A percentile compares a stretch with the other conserved stretches of the same genome.
Conservation (phyloP, 1,140 invertebrate species). For the Eriocheir sinensis region DNA sequence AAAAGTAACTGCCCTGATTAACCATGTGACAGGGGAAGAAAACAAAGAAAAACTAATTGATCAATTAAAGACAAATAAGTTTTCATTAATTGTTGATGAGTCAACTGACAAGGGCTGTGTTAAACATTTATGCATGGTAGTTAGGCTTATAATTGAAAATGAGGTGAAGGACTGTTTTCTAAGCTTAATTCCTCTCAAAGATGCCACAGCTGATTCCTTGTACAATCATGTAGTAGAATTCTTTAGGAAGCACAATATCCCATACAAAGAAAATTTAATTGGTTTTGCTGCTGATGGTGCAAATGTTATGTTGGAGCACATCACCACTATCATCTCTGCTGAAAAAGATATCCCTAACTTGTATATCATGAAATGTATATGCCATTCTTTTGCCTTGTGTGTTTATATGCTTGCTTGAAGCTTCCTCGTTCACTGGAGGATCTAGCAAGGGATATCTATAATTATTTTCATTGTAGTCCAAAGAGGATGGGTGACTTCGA, state of each 20-base stretch:
- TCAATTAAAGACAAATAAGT: too few species aligned
- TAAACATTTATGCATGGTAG: slow-evolving; percentile 48
- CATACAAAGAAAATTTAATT: slow-evolving; percentile 58
- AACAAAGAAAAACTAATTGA: too few species aligned
- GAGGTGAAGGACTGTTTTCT: slow-evolving; percentile 44
- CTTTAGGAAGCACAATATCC: slow-evolving; percentile 31
- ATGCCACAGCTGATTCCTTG: slow-evolving; percentile 6
- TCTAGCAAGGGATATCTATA: too few species aligned
- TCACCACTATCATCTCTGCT: slow-evolving; percentile 55
- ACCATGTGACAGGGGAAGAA: too few species aligned
- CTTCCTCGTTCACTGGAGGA: slow-evolving; percentile 19
- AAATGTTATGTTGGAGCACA: slow-evolving; percentile 48
- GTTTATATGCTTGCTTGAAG: slow-evolving; percentile 5
- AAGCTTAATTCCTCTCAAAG: slow-evolving; percentile 48
- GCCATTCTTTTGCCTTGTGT: slow-evolving; percentile 74
- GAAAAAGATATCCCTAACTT: slow-evolving; percentile 48
- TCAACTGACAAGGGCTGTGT: too few species aligned
- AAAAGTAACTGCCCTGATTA: too few species aligned
- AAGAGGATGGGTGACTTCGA: too few species aligned
- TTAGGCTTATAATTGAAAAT: background rate
- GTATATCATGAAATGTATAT: slow-evolving; percentile 76
- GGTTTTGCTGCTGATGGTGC: slow-evolving; percentile 76
- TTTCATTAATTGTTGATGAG: too few species aligned
- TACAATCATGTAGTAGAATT: slow-evolving; percentile 19
- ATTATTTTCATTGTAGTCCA: too few species aligned